These are phyloP conservation scores for Lindbergichthys nudifrons DNA, from an alignment of 2,797 vertebrate genomes.

Conservation along the genomic window DNA sequence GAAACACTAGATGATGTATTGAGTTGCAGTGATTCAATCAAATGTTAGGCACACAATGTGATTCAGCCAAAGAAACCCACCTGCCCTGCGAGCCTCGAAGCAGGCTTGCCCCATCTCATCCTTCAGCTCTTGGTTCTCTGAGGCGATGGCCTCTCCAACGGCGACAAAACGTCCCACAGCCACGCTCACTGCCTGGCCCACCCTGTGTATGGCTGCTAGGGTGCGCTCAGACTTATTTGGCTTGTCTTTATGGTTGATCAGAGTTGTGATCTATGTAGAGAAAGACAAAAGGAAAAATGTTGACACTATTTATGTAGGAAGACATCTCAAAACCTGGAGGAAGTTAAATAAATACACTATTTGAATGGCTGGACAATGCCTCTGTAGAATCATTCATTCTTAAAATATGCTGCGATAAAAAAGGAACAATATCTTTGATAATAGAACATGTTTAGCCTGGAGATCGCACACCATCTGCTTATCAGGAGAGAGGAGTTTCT, in stretches of 20 bases:
- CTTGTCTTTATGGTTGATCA: constrained; percentile 99
- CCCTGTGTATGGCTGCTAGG: constrained; percentile 92
- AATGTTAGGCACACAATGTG: constrained; percentile 1
- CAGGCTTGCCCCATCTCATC: constrained; percentile 97
- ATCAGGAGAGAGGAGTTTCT: constrained; percentile 41
- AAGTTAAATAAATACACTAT: constrained; percentile 3
- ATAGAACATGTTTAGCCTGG: constrained; percentile 27
- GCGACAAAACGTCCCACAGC: constrained; percentile 96
- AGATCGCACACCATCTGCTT: constrained; percentile 38
- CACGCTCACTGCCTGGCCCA: constrained; percentile 94
- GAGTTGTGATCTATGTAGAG: constrained; percentile 93
- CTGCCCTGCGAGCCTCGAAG: constrained; percentile 93
- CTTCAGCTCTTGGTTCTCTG: constrained; percentile 95
- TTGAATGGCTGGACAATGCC: not conserved
- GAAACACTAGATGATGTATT: not conserved
- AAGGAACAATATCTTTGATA: constrained; percentile 24
- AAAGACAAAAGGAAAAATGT: not conserved
- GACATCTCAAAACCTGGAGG: not conserved
- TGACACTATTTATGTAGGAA: too few relatives aligned
- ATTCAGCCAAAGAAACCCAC: constrained; percentile 74
- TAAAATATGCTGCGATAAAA: constrained; percentile 17
- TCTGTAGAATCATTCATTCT: constrained; percentile 2
- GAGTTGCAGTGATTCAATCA: constrained; percentile 15
- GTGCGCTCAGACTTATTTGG: constrained; percentile 96
- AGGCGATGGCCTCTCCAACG: constrained; percentile 95